These are phyloP conservation scores for Cataglyphis altisquamis DNA, from an alignment of 2,888 invertebrate species.

Conservation along the genomic window DNA sequence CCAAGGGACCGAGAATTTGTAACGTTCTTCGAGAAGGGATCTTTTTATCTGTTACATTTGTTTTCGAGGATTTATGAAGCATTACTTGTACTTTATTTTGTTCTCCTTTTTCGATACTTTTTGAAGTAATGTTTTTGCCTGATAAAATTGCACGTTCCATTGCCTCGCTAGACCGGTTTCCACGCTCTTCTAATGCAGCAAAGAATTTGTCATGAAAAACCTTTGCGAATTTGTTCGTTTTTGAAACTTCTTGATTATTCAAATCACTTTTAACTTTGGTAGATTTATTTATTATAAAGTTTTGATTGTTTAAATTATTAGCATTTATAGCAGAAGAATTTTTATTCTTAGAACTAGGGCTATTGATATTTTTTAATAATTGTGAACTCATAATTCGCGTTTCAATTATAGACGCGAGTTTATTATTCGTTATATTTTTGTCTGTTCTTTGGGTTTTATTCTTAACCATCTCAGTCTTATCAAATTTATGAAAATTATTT, in stretches of 20 bases:
- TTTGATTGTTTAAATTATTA: no score
- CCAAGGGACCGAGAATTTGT: neutral
- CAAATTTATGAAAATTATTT: neutral
- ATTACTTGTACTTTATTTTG: neutral
- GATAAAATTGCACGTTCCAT: neutral
- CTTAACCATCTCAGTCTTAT: neutral
- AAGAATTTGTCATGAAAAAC: neutral
- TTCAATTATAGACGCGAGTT: neutral
- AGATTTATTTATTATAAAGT: neutral
- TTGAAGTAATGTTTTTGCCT: neutral
- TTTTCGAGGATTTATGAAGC: neutral
- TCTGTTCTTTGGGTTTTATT: neutral
- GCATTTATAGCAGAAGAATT: neutral
- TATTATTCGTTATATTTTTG: neutral
- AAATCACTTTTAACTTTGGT: neutral
- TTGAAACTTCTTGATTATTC: neutral
- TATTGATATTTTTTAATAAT: neutral
- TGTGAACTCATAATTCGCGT: neutral
- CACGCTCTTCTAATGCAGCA: neutral
- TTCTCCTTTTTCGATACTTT: neutral
- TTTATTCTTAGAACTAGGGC: neutral
- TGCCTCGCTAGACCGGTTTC: neutral
- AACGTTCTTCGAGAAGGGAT: slow-evolving; percentile 3
- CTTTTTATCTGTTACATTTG: neutral
- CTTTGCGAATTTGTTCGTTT: neutral